Percentiles rank a stretch among this genome's conserved stretches.
Evolutionary conservation across 2,888 invertebrate species (phyloP).

Genomic region (Drosophila aldrichi): DNA sequence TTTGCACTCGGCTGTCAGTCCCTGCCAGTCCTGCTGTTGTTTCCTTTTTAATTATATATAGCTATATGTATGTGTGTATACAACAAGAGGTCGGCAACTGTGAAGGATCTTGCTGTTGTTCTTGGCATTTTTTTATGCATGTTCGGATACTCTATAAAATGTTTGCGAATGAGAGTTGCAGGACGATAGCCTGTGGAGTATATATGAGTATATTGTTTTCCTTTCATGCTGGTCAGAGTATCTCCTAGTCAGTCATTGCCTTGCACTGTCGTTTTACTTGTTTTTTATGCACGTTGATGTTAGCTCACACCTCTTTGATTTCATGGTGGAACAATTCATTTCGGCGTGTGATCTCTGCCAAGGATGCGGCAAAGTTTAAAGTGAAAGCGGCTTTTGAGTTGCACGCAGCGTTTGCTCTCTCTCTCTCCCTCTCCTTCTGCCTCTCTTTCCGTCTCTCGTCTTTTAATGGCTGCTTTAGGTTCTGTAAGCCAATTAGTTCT

Average conservation of each 20-base stretch:
- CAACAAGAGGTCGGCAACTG: conserved; percentile 53
- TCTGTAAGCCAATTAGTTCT: conserved; percentile 81
- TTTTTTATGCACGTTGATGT: conserved; percentile 18
- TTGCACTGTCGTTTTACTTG: not conserved
- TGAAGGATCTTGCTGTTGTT: conserved; percentile 36
- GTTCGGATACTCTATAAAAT: not conserved
- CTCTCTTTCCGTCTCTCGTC: conserved; percentile 9
- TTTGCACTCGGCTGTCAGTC: conserved; percentile 25
- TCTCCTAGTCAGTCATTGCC: not conserved
- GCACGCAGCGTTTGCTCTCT: not conserved
- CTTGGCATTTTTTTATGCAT: conserved; percentile 16
- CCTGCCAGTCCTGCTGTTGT: conserved; percentile 26
- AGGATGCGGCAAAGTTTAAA: conserved; percentile 75
- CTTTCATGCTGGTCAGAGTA: not conserved
- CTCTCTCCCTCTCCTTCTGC: not conserved
- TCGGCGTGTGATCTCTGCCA: conserved; percentile 55
- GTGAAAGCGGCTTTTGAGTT: conserved; percentile 65
- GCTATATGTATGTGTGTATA: not conserved
- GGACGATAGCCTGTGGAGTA: too few relatives aligned
- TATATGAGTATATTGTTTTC: too few relatives aligned
- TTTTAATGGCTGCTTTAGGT: conserved; percentile 77
- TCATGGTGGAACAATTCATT: conserved; percentile 33
- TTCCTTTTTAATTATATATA: conserved; percentile 70
- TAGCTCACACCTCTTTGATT: conserved; percentile 51
- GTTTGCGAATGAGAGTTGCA: too few relatives aligned